phyloP scores from a whole-genome alignment of 1,140 invertebrate genomes.

The Zaprionus ghesquierei region DNA sequence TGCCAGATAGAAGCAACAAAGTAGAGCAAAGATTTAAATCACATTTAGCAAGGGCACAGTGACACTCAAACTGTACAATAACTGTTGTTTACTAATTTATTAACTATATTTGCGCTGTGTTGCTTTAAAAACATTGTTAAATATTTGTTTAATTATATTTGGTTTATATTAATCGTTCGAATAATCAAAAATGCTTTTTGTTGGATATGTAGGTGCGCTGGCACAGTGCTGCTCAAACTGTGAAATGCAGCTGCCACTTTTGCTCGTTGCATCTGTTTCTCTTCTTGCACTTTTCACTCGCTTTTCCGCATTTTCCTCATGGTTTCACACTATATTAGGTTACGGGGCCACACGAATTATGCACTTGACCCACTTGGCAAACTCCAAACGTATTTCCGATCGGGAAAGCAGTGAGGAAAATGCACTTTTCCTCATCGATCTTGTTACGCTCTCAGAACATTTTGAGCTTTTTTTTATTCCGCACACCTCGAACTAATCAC shows the following conservation, averaged over 20 bases:
- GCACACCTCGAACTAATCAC: constrained; percentile 41
- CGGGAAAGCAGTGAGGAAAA: neutral
- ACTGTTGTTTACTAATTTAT: neutral
- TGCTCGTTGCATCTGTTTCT: constrained; percentile 59
- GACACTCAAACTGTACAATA: constrained; percentile 4
- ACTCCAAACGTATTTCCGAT: neutral
- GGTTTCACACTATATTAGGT: constrained; percentile 28
- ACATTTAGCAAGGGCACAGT: neutral
- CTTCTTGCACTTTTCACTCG: constrained; percentile 37
- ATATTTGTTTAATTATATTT: neutral
- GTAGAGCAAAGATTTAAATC: neutral
- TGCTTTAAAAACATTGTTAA: neutral
- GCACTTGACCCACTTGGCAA: constrained; percentile 57
- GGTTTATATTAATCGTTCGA: no score
- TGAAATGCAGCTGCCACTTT: constrained; percentile 22
- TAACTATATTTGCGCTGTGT: neutral
- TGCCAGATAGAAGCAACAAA: constrained; percentile 5
- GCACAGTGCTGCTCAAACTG: constrained; percentile 42
- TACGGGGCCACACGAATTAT: constrained; percentile 38
- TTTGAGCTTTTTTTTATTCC: constrained; percentile 21
- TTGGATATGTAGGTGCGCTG: no score
- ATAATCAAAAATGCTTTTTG: no score
- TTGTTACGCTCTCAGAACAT: constrained; percentile 1
- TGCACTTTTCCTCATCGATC: neutral
- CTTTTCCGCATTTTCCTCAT: constrained; percentile 25